Evolutionary conservation across 2,888 invertebrate genomes (phyloP).

Genomic region (Himalopsyche tibetana): DNA sequence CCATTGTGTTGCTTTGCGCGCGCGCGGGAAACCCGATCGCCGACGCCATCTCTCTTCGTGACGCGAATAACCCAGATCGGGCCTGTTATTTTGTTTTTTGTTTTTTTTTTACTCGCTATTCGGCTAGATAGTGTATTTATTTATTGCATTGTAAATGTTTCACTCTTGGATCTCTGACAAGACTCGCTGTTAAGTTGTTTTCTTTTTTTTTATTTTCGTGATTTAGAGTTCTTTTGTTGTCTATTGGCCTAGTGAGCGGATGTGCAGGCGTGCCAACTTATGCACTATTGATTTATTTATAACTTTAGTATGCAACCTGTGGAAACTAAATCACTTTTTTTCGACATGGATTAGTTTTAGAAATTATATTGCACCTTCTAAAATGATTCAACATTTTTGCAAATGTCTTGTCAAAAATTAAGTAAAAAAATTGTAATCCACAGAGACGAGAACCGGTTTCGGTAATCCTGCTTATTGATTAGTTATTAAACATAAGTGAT

Average conservation of each 20-base stretch:
- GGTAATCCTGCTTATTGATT: no score
- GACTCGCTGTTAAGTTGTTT: not conserved
- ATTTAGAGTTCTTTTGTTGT: conserved; percentile 15
- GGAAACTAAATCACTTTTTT: no score
- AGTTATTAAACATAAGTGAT: no score
- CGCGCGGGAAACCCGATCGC: conserved; percentile 42
- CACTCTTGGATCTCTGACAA: not conserved
- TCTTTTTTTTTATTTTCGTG: conserved; percentile 29
- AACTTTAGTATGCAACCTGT: no score
- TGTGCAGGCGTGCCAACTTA: not conserved
- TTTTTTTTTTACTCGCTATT: not conserved
- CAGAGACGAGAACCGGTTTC: no score
- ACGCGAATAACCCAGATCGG: conserved; percentile 27
- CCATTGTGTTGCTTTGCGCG: conserved; percentile 21
- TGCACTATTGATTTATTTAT: conserved; percentile 21
- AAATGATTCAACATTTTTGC: no score
- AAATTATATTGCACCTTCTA: no score
- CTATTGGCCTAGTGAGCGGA: conserved; percentile 13
- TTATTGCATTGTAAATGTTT: conserved; percentile 27
- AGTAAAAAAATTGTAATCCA: no score
- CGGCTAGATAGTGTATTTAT: conserved; percentile 8
- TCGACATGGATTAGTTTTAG: no score
- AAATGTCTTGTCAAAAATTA: no score
- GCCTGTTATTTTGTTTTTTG: not conserved
- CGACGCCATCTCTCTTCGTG: conserved; percentile 37